Base-by-base conservation (phyloP, 2,888 invertebrate genomes). In the Lasioglossum zephyrum region DNA sequence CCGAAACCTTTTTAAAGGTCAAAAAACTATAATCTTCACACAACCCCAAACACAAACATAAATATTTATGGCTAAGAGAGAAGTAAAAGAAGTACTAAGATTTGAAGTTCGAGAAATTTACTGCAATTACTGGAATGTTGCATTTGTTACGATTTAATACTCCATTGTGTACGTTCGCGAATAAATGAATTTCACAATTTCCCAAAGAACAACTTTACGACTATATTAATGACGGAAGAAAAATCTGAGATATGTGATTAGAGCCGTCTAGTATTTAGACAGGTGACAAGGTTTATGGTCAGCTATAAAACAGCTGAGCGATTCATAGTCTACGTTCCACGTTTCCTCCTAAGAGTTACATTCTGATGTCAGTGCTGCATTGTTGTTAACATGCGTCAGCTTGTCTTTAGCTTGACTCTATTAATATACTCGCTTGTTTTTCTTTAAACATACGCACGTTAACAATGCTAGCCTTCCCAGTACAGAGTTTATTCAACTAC, bases 241-340 rank as follows among this genome's bases (percentile, higher is more conserved):
- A 63, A 63, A 63, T 63, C 63, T 31, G 63, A 31, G 31, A 63
- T 31, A 13, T 18, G 63, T 63, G 18, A 63, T 63, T 63, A 5
- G 31, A 31, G 5, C 63, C 6, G 63, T 63, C 18, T 16, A 18
- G 63, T 18, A 31, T 31, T 18, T 8, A 63, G 63, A 63, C 60
- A 63, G 60, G 60, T 63, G 60, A 31, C 60, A 63, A 63, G 60
- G 60, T 63, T 63, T 63, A 63, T 63, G 31, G 60, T n/a, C 16
- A 31, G 60, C 60, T 31, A 11, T 63, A 63, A 63, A 63, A 63
- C 16, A 63, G 60, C 60, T 63, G 60, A 63, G 60, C 60, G 26
- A 63, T 63, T 63, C 60, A 26, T 26, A 63, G 31, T 22, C 47
- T 36, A 13, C 60, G 60, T 63, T 63, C 31, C 60, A 26, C 6